These are phyloP conservation scores for Sarcophaga peregrina DNA, from an alignment of 1,140 invertebrate genomes.

Conservation along the genomic window DNA sequence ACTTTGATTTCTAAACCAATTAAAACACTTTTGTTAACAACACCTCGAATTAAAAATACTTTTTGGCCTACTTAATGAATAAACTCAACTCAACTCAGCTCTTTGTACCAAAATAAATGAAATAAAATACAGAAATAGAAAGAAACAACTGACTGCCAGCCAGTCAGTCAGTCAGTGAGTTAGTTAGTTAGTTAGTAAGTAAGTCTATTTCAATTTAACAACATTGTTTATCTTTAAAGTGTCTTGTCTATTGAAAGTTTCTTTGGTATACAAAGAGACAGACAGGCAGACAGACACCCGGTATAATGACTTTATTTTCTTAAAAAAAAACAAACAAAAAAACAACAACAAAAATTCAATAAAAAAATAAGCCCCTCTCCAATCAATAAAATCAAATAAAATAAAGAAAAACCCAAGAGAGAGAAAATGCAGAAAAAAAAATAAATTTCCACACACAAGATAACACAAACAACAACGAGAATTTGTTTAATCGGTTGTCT, in stretches of 20 bases:
- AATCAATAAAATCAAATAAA: background rate
- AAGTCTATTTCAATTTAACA: background rate
- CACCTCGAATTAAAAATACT: background rate
- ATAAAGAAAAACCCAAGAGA: no score
- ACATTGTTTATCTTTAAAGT: background rate
- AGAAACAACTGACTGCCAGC: no score
- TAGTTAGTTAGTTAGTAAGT: no score
- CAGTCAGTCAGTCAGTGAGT: no score
- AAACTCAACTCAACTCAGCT: background rate
- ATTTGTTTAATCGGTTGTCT: no score
- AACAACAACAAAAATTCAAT: background rate
- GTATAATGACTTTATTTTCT: constrained; percentile 10
- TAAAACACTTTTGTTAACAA: background rate
- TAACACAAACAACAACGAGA: background rate
- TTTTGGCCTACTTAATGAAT: background rate
- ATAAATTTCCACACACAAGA: background rate
- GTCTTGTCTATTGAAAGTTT: background rate
- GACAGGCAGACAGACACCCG: background rate
- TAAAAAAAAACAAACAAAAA: background rate
- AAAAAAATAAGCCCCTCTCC: background rate
- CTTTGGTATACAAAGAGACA: background rate
- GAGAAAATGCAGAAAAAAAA: background rate
- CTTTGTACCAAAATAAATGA: no score
- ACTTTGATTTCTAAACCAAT: background rate
- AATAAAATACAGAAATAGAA: no score